Evolutionary conservation across 2,797 vertebrate species (phyloP), one percentile per base, ranked within the genome.

Genomic region (Sciurus vulgaris): DNA sequence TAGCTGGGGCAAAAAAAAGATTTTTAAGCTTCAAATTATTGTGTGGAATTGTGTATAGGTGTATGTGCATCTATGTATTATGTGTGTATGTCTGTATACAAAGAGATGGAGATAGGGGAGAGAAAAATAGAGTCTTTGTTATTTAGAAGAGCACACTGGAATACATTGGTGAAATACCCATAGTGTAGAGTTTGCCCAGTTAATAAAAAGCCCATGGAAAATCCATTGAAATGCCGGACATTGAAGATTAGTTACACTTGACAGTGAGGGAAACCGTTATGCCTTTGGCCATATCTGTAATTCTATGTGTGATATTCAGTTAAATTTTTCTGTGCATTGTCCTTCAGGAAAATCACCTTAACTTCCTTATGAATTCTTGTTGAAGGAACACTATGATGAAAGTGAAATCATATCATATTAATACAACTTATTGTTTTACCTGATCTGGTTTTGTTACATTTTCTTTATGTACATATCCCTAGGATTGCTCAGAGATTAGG

Each of bases 231-330:
- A 97, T 86, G 30, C 72, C 90, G 79, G 47, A 51, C 65, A 86
- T 18, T 96, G 22, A 28, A 67, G 13, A 83, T 35, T 77, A 70
- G 4, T 92, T 93, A 92, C 12, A 82, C 61, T 72, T 92, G 54
- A 78, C 74, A 91, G 65, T 44, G 74, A 72, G 92, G 97, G 77
- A 96, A 92, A 51, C 59, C 24, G 2, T 49, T 94, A 95, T 54
- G 84, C 22, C 33, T 96, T 96, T 93, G 30, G 86, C 41, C 93
- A 96, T 96, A 97, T 92, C 33, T 92, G 84, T 93, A 96, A 92
- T 93, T 95, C 33, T 86, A 6, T 94, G 33, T 92, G 20, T 83
- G 51, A 28, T 17, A 90, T 3, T 69, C 28, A 96, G 47, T 93
- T 97, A 44, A 59, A 88, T 69, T 56, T 86, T 76, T 77, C 84